Conservation (phyloP, 2,888 invertebrate species). For the Tinea pellionella region DNA sequence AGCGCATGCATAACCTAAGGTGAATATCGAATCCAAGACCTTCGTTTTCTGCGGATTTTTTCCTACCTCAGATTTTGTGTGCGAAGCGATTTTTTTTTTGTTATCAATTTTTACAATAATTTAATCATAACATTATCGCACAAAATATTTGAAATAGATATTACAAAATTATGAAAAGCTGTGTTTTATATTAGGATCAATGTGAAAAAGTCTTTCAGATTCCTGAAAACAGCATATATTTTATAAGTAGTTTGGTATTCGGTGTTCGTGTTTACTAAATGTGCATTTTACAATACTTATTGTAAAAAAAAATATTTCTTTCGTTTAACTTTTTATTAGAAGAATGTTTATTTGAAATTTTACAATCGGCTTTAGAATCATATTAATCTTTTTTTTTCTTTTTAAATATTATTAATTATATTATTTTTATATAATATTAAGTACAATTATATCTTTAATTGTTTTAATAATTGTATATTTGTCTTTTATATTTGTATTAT, state of each 20-base stretch:
- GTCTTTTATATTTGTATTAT: constrained; percentile 26
- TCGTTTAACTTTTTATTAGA: not conserved
- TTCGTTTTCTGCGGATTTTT: too few relatives aligned
- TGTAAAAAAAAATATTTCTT: not conserved
- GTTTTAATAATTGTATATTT: not conserved
- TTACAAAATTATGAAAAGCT: too few relatives aligned
- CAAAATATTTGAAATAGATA: too few relatives aligned
- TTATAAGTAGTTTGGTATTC: not conserved
- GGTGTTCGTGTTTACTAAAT: not conserved
- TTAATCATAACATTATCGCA: too few relatives aligned
- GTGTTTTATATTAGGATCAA: too few relatives aligned
- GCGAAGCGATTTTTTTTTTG: too few relatives aligned
- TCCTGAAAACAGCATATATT: not conserved
- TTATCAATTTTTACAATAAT: too few relatives aligned
- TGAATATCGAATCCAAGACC: too few relatives aligned
- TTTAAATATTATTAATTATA: too few relatives aligned
- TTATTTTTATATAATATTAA: not conserved
- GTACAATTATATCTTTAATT: not conserved
- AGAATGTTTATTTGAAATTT: not conserved
- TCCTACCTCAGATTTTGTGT: too few relatives aligned
- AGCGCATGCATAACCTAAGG: too few relatives aligned
- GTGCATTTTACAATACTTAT: not conserved
- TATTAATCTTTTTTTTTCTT: not conserved
- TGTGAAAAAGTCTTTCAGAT: not conserved
- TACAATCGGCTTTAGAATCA: not conserved